phyloP scores from a whole-genome alignment of 2,888 invertebrate species.

The Leucophora obtusa region DNA sequence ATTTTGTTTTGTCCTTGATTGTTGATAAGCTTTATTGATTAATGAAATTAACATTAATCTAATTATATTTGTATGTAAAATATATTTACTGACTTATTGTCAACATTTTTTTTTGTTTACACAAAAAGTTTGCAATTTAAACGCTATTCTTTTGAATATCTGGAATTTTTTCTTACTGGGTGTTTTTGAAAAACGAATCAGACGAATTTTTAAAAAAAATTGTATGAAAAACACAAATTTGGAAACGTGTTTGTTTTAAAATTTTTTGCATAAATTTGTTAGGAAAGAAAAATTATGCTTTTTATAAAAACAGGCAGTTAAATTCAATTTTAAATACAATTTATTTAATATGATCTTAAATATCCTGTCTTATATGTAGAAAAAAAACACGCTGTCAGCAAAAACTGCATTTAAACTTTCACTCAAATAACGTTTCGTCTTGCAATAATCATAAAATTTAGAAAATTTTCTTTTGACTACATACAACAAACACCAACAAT shows the following conservation, averaged over 20 bases:
- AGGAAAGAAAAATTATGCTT: too few species aligned
- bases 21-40: conserved; percentile 13
- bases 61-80: conserved; percentile 7
- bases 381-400: neutral
- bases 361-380: neutral
- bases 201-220: too few species aligned
- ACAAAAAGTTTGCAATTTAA: too few species aligned
- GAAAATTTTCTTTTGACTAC: conserved; percentile 10
- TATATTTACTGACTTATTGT: neutral
- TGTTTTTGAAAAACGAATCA: too few species aligned
- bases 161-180: too few species aligned
- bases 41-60: conserved; percentile 8
- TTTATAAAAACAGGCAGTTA: too few species aligned
- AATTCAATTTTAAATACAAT: neutral
- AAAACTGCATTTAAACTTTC: conserved; percentile 39
- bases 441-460: conserved; percentile 1
- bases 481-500: neutral
- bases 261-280: too few species aligned
- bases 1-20: conserved; percentile 14
- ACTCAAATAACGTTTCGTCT: conserved; percentile 10
- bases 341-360: neutral
- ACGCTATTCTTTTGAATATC: neutral
- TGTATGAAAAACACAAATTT: too few species aligned
- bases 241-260: too few species aligned
- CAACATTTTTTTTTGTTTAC: neutral